Percentiles rank a stretch among this genome's conserved stretches.
These are phyloP conservation scores for Tachuris rubrigastra DNA, from an alignment of 2,113 vertebrate species.

Conservation along the genomic window DNA sequence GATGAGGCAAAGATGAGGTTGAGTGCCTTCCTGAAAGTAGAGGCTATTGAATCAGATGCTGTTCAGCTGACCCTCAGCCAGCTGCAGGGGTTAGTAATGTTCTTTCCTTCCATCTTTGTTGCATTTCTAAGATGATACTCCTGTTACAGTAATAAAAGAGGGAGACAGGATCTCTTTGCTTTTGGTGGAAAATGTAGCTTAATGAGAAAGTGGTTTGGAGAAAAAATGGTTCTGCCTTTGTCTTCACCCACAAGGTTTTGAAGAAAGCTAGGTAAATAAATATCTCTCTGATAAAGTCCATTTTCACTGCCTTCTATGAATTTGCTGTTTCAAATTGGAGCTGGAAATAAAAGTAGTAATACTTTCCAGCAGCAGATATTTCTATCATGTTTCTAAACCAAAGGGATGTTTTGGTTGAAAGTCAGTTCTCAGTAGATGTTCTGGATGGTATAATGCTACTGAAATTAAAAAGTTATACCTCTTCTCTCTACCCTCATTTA, in stretches of 20 bases:
- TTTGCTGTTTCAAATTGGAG: not conserved
- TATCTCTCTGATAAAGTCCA: not conserved
- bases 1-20: not conserved
- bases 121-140: not conserved
- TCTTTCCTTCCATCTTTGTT: not conserved
- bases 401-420: not conserved
- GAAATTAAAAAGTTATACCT: not conserved
- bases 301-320: not conserved
- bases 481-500: not conserved
- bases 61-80: not conserved
- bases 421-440: not conserved
- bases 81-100: not conserved
- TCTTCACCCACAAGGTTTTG: not conserved
- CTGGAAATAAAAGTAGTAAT: not conserved
- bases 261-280: not conserved
- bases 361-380: not conserved
- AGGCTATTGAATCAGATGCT: not conserved
- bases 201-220: not conserved
- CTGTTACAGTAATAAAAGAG: not conserved
- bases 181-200: not conserved
- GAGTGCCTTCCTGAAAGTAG: not conserved
- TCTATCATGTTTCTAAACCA: not conserved
- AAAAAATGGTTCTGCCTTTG: not conserved
- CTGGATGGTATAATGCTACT: not conserved
- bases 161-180: not conserved